Conservation (phyloP, 2,888 invertebrate genomes). For the Trachelus tabidus region DNA sequence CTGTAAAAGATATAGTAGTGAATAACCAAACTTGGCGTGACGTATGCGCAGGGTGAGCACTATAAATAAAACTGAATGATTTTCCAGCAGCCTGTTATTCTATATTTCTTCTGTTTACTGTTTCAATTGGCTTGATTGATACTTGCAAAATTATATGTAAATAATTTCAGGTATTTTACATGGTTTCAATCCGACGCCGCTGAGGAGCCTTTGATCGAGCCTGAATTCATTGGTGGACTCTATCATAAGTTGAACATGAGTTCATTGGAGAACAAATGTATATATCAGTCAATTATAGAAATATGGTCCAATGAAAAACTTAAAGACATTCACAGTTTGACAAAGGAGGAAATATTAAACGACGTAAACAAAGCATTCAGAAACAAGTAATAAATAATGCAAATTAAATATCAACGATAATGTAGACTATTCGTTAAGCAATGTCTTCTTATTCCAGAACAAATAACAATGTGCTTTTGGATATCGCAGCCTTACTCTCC, state of each 20-base stretch:
- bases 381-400: slow-evolving; percentile 37
- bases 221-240: slow-evolving; percentile 31
- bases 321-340: slow-evolving; percentile 38
- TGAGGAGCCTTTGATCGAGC: neutral
- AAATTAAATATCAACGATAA: neutral
- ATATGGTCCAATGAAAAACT: slow-evolving; percentile 46
- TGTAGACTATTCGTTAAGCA: neutral
- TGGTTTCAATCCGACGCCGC: slow-evolving; percentile 50
- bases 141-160: neutral
- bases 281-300: slow-evolving; percentile 58
- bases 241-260: slow-evolving; percentile 41
- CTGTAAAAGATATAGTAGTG: slow-evolving; percentile 47
- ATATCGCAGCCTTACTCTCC: slow-evolving; percentile 53
- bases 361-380: slow-evolving; percentile 49
- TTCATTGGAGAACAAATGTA: slow-evolving; percentile 48
- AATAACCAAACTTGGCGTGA: slow-evolving; percentile 58
- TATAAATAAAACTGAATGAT: neutral
- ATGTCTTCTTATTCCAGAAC: slow-evolving; percentile 15
- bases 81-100: neutral
- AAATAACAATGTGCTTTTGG: slow-evolving; percentile 42
- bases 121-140: neutral
- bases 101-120: neutral
- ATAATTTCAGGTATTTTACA: slow-evolving; percentile 48
- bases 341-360: slow-evolving; percentile 40
- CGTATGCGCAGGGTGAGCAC: slow-evolving; percentile 60